A percentile compares a stretch with the other conserved stretches of the same genome.
Evolutionary conservation across 2,113 vertebrate genomes (phyloP).

Genomic region (Hyperopisus bebe): DNA sequence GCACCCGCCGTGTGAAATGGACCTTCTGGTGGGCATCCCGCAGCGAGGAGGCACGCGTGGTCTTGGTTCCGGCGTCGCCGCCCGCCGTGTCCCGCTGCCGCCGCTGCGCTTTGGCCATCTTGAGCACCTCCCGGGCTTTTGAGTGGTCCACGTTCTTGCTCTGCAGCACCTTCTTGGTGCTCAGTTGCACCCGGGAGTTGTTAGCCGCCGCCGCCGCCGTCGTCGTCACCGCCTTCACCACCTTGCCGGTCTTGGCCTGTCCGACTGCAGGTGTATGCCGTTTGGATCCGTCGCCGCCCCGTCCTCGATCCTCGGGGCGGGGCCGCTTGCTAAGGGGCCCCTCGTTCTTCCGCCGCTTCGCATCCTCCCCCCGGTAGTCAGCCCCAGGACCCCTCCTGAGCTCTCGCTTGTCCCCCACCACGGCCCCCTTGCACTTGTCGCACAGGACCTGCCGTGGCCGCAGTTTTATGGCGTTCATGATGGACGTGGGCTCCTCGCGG

Average conservation of each 20-base stretch:
- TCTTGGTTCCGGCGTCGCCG: slow-evolving; percentile 26
- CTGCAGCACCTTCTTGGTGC: slow-evolving; percentile 85
- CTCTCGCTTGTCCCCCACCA: slow-evolving; percentile 71
- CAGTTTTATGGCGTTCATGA: slow-evolving; percentile 96
- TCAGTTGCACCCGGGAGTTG: slow-evolving; percentile 71
- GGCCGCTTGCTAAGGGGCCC: slow-evolving; percentile 78
- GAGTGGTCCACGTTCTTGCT: slow-evolving; percentile 82
- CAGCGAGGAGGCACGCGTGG: slow-evolving; percentile 59
- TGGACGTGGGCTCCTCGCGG: slow-evolving; percentile 93
- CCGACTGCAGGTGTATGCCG: slow-evolving; percentile 63
- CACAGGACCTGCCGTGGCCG: slow-evolving; percentile 93
- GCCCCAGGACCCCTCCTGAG: slow-evolving; percentile 69
- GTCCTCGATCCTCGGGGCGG: slow-evolving; percentile 74
- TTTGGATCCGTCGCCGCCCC: slow-evolving; percentile 60
- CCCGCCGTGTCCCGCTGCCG: slow-evolving; percentile 60
- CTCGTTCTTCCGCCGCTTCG: slow-evolving; percentile 73
- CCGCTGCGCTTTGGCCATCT: slow-evolving; percentile 74
- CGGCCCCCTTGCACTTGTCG: slow-evolving; percentile 90
- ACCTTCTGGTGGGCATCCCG: slow-evolving; percentile 81
- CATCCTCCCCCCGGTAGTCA: slow-evolving; percentile 78
- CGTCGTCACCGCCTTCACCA: slow-evolving; percentile 66
- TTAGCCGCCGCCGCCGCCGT: slow-evolving; percentile 17
- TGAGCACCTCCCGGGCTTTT: slow-evolving; percentile 82
- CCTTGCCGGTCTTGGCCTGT: slow-evolving; percentile 63
- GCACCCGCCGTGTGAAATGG: slow-evolving; percentile 87